These are phyloP conservation scores for Beroe ovata DNA, from an alignment of 37 sponge, comb jelly and placozoan species.

Conservation along the genomic window DNA sequence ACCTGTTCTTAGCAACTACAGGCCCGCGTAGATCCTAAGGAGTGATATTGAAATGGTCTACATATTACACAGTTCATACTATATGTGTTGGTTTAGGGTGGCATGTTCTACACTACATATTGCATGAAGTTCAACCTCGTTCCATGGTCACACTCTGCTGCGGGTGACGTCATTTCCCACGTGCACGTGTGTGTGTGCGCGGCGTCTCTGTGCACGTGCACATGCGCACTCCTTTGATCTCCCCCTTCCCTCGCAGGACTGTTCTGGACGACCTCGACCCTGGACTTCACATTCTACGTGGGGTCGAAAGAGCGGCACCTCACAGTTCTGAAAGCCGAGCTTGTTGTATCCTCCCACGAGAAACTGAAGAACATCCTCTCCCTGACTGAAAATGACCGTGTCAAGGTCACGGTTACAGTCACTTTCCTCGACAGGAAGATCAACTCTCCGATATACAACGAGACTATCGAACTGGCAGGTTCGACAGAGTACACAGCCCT, in stretches of 20 bases:
- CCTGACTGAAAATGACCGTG: not conserved
- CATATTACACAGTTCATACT: too few relatives aligned
- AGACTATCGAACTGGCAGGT: not conserved
- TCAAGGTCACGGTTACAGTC: not conserved
- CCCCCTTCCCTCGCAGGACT: slow-evolving; percentile 30
- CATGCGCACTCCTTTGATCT: slow-evolving; percentile 2
- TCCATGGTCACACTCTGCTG: not conserved
- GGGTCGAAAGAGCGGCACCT: slow-evolving; percentile 24
- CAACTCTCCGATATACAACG: slow-evolving; percentile 16
- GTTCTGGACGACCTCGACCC: not conserved
- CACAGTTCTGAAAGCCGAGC: slow-evolving; percentile 38
- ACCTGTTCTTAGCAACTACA: not conserved
- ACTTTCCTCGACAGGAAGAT: not conserved
- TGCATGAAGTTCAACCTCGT: slow-evolving; percentile 9
- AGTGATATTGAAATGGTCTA: not conserved
- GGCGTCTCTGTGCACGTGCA: not conserved
- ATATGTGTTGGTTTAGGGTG: slow-evolving; percentile 23
- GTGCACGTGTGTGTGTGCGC: not conserved
- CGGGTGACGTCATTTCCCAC: slow-evolving; percentile 18
- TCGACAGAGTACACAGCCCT: not conserved
- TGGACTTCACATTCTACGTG: slow-evolving; percentile 56
- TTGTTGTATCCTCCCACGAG: slow-evolving; percentile 5
- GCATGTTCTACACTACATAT: slow-evolving; percentile 48
- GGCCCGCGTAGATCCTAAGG: too few relatives aligned
- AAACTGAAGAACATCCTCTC: slow-evolving; percentile 13